Conservation (phyloP, 2,888 invertebrate genomes). For the Heliothis peltigera region DNA sequence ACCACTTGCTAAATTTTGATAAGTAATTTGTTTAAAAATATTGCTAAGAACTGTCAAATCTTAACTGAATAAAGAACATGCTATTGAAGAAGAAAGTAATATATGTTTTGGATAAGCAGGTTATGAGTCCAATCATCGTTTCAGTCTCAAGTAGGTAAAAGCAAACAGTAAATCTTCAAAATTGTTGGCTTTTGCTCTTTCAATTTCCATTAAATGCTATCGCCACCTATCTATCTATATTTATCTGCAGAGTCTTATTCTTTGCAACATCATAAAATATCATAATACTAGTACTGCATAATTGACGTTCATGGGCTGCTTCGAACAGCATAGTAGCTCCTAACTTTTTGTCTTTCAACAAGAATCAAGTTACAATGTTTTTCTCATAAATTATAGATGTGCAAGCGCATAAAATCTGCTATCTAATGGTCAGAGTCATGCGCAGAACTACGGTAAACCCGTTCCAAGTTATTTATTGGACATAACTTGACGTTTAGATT, state of each 20-base stretch:
- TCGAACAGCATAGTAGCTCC: constrained; percentile 39
- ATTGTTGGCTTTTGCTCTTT: neutral
- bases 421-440: constrained; percentile 52
- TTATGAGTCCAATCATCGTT: no score
- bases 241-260: constrained; percentile 30
- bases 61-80: no score
- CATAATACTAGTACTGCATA: constrained; percentile 14
- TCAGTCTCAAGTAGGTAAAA: no score
- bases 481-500: constrained; percentile 53
- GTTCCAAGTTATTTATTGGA: constrained; percentile 54
- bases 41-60: no score
- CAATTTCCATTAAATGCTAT: neutral
- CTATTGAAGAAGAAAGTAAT: no score
- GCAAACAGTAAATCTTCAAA: no score
- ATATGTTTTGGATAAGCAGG: no score
- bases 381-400: constrained; percentile 57
- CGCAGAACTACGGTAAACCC: constrained; percentile 42
- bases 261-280: constrained; percentile 42
- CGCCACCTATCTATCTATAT: neutral
- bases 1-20: no score
- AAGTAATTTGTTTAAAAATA: no score
- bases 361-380: constrained; percentile 58
- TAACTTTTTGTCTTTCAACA: constrained; percentile 52
- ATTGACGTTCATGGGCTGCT: constrained; percentile 51
- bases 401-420: constrained; percentile 47